A percentile compares a stretch with the other conserved stretches of the same genome.
Evolutionary conservation across 2,797 vertebrate genomes (phyloP).

Genomic region (Siniperca scherzeri): DNA sequence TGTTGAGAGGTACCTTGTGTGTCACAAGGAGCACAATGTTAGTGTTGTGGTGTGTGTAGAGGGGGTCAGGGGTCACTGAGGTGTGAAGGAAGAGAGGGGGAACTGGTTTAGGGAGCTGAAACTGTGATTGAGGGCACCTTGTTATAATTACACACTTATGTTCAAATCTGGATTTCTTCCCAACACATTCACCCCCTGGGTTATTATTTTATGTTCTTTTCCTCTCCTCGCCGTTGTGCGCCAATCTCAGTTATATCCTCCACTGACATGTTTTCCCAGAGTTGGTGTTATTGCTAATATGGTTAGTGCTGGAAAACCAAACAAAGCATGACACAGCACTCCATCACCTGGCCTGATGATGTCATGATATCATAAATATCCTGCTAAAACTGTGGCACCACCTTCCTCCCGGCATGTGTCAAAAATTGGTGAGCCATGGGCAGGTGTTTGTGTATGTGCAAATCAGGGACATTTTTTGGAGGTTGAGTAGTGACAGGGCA

Average conservation of each 20-base stretch:
- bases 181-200: conserved; percentile 28
- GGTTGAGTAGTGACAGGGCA: conserved; percentile 71
- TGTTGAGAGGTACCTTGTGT: conserved; percentile 39
- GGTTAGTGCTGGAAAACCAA: conserved; percentile 82
- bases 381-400: conserved; percentile 27
- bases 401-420: conserved; percentile 44
- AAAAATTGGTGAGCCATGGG: conserved; percentile 41
- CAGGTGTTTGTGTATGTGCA: conserved; percentile 33
- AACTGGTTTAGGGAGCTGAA: conserved; percentile 11
- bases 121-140: conserved; percentile 61
- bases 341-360: conserved; percentile 78
- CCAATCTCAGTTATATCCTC: conserved; percentile 45
- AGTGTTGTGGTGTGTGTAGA: conserved; percentile 29
- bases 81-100: conserved; percentile 44
- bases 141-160: conserved; percentile 52
- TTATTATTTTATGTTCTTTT: conserved; percentile 54
- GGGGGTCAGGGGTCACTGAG: conserved; percentile 43
- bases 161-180: conserved; percentile 41
- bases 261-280: conserved; percentile 75
- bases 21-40: conserved; percentile 54
- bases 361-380: conserved; percentile 75
- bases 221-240: conserved; percentile 8
- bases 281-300: conserved; percentile 68
- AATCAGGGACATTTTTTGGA: conserved; percentile 61
- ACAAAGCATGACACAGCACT: conserved; percentile 79